Evolutionary conservation across 2,797 vertebrate genomes (phyloP).

Genomic region (Ctenochaetus hawaiiensis): DNA sequence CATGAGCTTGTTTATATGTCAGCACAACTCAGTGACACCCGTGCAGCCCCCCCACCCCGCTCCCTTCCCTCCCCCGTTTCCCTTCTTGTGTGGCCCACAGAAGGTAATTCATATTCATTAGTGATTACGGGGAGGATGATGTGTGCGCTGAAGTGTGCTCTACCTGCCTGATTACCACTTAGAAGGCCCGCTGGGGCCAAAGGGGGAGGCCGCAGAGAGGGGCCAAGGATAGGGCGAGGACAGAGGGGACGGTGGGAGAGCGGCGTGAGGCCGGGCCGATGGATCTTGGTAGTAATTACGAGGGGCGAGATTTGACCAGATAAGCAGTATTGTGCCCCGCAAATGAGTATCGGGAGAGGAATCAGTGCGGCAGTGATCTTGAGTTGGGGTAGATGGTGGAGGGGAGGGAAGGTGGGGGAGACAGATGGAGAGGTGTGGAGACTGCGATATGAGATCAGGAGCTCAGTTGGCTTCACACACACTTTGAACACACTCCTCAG

Average conservation of each 20-base stretch:
- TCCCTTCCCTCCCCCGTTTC: conserved; percentile 36
- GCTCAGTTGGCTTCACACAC: conserved; percentile 49
- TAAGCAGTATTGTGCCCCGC: conserved; percentile 78
- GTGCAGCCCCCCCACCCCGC: conserved; percentile 1
- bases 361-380: conserved; percentile 66
- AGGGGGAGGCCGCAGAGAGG: conserved; percentile 54
- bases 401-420: conserved; percentile 19
- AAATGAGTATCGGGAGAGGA: conserved; percentile 75
- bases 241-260: conserved; percentile 55
- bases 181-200: conserved; percentile 67
- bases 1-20: conserved; percentile 80
- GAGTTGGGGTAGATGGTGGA: conserved; percentile 51
- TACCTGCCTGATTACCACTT: conserved; percentile 87
- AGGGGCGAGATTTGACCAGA: conserved; percentile 80
- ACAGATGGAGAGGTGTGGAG: conserved; percentile 68
- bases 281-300: conserved; percentile 80
- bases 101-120: conserved; percentile 89
- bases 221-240: conserved; percentile 60
- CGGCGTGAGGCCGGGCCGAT: conserved; percentile 45
- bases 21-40: conserved; percentile 66
- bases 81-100: conserved; percentile 75
- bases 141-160: conserved; percentile 84
- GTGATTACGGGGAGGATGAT: conserved; percentile 79
- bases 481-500: conserved; percentile 27
- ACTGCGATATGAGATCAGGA: conserved; percentile 58